Evolutionary conservation across 2,888 invertebrate species (phyloP).

Genomic region (Epicampocera succincta): DNA sequence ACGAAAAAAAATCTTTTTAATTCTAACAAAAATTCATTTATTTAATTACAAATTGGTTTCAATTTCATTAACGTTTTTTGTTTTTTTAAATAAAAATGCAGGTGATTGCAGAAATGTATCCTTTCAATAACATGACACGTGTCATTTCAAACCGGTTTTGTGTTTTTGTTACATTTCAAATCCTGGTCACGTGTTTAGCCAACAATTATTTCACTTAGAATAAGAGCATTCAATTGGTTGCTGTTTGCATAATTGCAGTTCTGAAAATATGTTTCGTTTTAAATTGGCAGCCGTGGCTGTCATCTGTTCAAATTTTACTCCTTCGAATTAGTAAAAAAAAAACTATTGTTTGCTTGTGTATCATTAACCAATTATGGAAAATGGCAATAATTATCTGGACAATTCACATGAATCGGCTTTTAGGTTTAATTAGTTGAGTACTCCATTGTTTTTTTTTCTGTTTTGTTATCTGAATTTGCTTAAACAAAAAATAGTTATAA

Average conservation of each 20-base stretch:
- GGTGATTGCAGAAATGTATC: conserved; percentile 3
- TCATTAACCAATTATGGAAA: conserved; percentile 48
- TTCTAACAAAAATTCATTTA: no score
- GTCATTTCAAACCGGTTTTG: neutral
- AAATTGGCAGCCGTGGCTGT: conserved; percentile 9
- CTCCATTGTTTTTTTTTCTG: neutral
- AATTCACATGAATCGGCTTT: conserved; percentile 65
- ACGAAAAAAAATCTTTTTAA: no score
- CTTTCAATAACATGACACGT: conserved; percentile 58
- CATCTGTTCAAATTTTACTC: conserved; percentile 21
- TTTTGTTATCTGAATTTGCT: no score
- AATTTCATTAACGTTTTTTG: conserved; percentile 10
- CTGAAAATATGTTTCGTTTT: conserved; percentile 25
- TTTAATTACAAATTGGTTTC: neutral
- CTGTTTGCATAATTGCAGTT: neutral
- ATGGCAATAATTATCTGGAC: conserved; percentile 59
- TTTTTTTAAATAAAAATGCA: conserved; percentile 2
- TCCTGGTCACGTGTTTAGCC: conserved; percentile 44
- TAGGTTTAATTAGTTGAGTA: conserved; percentile 60
- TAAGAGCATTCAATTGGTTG: neutral
- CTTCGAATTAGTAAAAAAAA: conserved; percentile 47
- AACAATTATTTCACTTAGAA: conserved; percentile 20
- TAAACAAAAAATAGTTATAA: no score
- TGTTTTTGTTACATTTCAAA: conserved; percentile 15
- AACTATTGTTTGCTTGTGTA: conserved; percentile 14